phyloP scores from a whole-genome alignment of 2,888 invertebrate species.

The Ecliptopera silaceata region DNA sequence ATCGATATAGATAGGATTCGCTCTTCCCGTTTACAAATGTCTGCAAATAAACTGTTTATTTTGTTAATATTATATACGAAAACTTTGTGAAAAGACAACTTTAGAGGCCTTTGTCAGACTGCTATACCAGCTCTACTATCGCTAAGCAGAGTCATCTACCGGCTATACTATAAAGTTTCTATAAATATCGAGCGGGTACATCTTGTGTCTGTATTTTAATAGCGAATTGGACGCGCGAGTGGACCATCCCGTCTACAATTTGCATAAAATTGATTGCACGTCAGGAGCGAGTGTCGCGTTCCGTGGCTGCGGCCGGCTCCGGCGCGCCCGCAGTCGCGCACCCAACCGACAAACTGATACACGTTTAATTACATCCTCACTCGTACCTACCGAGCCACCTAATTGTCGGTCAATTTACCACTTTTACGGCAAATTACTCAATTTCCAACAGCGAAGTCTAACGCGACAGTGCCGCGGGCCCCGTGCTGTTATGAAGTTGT shows the following conservation, averaged over 20 bases:
- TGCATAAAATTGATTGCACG: slow-evolving; percentile 79
- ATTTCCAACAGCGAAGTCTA: slow-evolving; percentile 45
- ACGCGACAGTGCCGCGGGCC: slow-evolving; percentile 42
- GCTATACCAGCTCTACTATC: no score
- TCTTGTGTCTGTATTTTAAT: slow-evolving; percentile 48
- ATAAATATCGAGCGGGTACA: slow-evolving; percentile 40
- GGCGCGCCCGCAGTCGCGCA: slow-evolving; percentile 71
- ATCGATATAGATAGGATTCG: no score
- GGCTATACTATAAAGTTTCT: slow-evolving; percentile 7
- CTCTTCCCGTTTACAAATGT: no score
- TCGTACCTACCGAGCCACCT: slow-evolving; percentile 42
- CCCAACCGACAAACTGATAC: slow-evolving; percentile 77
- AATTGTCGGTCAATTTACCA: slow-evolving; percentile 67
- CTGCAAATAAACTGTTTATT: no score
- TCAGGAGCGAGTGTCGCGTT: slow-evolving; percentile 54
- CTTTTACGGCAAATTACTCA: slow-evolving; percentile 60
- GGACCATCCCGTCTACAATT: slow-evolving; percentile 72
- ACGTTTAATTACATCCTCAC: slow-evolving; percentile 78
- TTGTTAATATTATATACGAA: no score
- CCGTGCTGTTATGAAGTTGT: slow-evolving; percentile 54
- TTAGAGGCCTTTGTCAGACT: no score
- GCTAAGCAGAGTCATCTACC: slow-evolving; percentile 1
- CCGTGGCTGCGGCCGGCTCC: slow-evolving; percentile 50
- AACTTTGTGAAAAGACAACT: no score
- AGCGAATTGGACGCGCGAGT: slow-evolving; percentile 58